Conservation (phyloP, 2,888 invertebrate species). For the Ormyrus pomaceus region DNA sequence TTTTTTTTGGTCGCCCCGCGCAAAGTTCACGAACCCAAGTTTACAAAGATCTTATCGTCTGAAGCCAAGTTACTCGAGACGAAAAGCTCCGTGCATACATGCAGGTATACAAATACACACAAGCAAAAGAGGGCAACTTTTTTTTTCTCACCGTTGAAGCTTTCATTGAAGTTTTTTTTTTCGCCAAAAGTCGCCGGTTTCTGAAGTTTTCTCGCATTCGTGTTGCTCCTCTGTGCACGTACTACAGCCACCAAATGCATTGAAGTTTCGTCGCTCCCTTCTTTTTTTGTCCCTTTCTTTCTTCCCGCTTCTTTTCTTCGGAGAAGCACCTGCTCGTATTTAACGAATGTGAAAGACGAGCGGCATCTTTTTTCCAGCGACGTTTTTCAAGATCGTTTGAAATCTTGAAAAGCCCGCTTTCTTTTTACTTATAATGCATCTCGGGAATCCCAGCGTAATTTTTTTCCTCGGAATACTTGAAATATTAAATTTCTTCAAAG, state of each 20-base stretch:
- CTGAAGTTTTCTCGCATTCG: conserved; percentile 13
- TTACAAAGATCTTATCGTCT: too few relatives aligned
- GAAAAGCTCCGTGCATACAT: too few relatives aligned
- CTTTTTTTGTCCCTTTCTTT: not conserved
- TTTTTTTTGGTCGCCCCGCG: too few relatives aligned
- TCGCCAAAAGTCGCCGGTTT: conserved; percentile 11
- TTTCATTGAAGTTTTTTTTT: not conserved
- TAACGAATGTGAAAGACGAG: conserved; percentile 49
- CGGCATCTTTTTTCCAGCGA: conserved; percentile 30
- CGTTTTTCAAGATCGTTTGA: conserved; percentile 48
- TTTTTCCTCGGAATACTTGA: conserved; percentile 1
- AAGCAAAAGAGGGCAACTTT: too few relatives aligned
- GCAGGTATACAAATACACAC: too few relatives aligned
- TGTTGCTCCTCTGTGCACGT: not conserved
- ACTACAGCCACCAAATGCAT: not conserved
- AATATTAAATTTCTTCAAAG: conserved; percentile 31
- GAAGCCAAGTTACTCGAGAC: too few relatives aligned
- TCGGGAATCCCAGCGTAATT: conserved; percentile 10
- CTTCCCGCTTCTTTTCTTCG: not conserved
- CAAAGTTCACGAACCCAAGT: too few relatives aligned
- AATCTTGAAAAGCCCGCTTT: conserved; percentile 43
- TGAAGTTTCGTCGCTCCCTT: conserved; percentile 4
- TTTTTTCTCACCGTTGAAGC: not conserved
- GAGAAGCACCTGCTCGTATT: conserved; percentile 48
- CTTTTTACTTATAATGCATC: conserved; percentile 11